Conservation (phyloP, 1,140 invertebrate genomes). For the Mamestra configurata region DNA sequence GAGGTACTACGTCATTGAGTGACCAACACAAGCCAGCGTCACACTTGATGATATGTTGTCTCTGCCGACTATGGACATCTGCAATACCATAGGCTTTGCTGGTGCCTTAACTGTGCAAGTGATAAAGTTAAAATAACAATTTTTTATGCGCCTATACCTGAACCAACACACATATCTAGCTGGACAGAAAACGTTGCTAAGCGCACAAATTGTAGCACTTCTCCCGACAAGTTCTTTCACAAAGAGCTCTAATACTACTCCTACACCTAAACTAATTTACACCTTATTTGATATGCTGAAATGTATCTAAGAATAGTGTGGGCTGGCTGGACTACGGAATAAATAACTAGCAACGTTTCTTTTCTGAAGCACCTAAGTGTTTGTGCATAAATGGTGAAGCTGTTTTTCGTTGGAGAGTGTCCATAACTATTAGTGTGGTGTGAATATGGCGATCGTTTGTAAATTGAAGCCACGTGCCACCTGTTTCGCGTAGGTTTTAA, state of each 20-base stretch:
- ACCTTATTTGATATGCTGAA: background rate
- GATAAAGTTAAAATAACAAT: no score
- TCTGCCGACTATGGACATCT: no score
- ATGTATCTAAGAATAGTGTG: background rate
- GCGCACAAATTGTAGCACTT: background rate
- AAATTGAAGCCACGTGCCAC: constrained; percentile 29
- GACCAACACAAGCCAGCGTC: no score
- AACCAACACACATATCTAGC: no score
- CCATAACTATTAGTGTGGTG: background rate
- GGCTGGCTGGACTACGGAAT: background rate
- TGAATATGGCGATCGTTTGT: background rate
- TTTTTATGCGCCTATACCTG: no score
- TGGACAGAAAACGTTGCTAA: no score
- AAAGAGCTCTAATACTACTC: background rate
- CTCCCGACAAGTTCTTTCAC: background rate
- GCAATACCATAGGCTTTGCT: no score
- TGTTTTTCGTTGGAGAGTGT: background rate
- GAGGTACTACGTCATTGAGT: no score
- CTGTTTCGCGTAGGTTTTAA: constrained; percentile 38
- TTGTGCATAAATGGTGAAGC: background rate
- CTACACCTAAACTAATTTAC: background rate
- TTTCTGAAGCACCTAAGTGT: no score
- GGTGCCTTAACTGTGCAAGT: no score
- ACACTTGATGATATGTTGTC: no score
- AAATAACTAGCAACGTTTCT: no score